Evolutionary conservation across 2,888 invertebrate genomes (phyloP), one percentile per base, ranked within the genome.

Genomic region (Pyrrhopygopsis socrates): DNA sequence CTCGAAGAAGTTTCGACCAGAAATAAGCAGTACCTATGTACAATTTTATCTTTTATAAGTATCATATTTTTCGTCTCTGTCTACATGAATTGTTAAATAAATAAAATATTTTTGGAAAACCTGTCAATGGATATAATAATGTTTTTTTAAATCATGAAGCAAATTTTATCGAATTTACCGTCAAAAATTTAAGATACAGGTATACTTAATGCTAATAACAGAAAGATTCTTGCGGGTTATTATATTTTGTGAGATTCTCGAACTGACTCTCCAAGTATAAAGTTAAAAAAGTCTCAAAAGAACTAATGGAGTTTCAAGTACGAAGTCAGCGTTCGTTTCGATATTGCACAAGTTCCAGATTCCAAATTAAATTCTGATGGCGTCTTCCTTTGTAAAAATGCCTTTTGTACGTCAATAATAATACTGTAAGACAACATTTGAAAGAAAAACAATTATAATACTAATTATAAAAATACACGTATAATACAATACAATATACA

Each of bases 291-390:
- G 86, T 85, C 85, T 90, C 89, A 91, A 34, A 90, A 92, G 71
- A 91, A 91, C 91, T 91, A 91, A 92, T 92, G 88, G 89, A 91
- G 89, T 91, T 71, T 60, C 79, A 45, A 78, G 70, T 91, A 87
- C 92, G 79, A 86, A 91, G 91, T 88, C 86, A 88, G 84, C 88
- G 89, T 90, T 84, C 88, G 89, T 88, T 87, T 87, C 91, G 91
- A 90, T 92, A 93, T 89, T 93, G 96, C 96, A 96, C 96, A 97
- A 97, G 96, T 97, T 96, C 90, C 96, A 96, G 97, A 97, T 97
- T 97, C 97, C 96, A 97, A 96, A 96, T 45, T 63, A 76, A 45
- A 45, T 74, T 76, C 29, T 65, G 65, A 29, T 22, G 45, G 27
- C 41, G 24, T 63, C 67, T 60, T 63, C 58, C 38, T 75, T 24